Evolutionary conservation across 2,797 vertebrate species (phyloP), one percentile per base, ranked within the genome.

Genomic region (Orientallactaga sibirica): DNA sequence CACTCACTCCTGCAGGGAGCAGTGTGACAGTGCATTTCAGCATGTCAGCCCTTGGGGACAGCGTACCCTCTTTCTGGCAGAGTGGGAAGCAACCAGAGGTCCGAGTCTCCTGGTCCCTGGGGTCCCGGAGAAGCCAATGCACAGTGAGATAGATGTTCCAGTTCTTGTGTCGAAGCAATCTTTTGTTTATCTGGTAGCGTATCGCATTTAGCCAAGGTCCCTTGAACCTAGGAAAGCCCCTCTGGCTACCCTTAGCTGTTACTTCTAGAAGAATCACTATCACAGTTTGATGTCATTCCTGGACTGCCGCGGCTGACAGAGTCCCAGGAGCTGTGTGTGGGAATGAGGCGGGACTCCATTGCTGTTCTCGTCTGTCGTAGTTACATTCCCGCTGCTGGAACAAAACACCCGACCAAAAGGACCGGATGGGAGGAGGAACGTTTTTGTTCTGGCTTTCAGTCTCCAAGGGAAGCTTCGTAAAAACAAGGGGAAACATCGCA

Each of bases 81-180:
- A 64, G 14, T 67, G 29, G 52, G 20, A 48, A 41, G 25, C 27
- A 1, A 18, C 55, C 29, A 29, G 18, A 58, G 14, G 15, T 7
- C 55, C 66, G 41, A 18, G 7, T 1, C 15, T 58, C 4, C 1
- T 0, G 20, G 1, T 24, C 11, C 19, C 16, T 27, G 43, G 33
- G 5, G 43, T 37, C 75, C 37, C 52, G 41, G 25, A 58, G 55
- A 11, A 16, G 11, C 55, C 55, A 58, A 12, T 16, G 16, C 64
- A 25, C 16, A 55, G 66, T 24, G 14, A 25, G 61, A 29, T 25
- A 25, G 61, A 29, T 25, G 19, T 77, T 77, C 58, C 48, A 18
- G 14, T 68, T 3, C 25, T 67, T 74, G 29, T 64, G 22, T 55
- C 66, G 33, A 15, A 61, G 79, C 2, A 6, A n/a, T 64, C 18